Conservation (phyloP, 2,888 invertebrate species). For the Cepaea hortensis region DNA sequence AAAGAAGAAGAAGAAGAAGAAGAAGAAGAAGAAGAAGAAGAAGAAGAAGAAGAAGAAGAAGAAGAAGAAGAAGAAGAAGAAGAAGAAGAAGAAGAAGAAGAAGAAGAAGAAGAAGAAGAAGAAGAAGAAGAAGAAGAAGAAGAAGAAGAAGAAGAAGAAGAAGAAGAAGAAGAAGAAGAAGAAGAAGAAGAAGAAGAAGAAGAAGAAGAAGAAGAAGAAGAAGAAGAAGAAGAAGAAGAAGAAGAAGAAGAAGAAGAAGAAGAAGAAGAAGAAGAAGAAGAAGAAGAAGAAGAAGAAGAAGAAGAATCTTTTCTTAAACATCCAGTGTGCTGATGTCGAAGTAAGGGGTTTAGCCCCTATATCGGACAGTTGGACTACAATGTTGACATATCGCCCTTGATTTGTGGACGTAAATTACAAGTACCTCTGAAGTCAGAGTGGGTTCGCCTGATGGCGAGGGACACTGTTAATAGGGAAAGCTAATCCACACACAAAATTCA, state of each 20-base stretch:
- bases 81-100: slow-evolving; percentile 20
- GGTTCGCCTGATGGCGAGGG: no score
- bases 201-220: slow-evolving; percentile 25
- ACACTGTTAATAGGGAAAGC: no score
- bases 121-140: slow-evolving; percentile 14
- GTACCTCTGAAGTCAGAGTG: no score
- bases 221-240: slow-evolving; percentile 24
- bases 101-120: slow-evolving; percentile 4
- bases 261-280: slow-evolving; percentile 21
- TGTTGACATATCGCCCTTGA: no score
- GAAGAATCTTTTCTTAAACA: neutral
- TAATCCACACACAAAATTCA: no score
- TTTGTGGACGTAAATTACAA: no score
- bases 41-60: slow-evolving; percentile 48
- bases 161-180: slow-evolving; percentile 38
- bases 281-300: neutral
- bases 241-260: slow-evolving; percentile 25
- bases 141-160: slow-evolving; percentile 29
- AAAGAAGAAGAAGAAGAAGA: slow-evolving; percentile 50
- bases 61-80: slow-evolving; percentile 17
- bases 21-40: slow-evolving; percentile 52
- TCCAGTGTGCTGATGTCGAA: no score
- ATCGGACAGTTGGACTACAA: no score
- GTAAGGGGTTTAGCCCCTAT: no score
- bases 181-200: slow-evolving; percentile 9